Base-by-base conservation (phyloP, 1,140 invertebrate species). In the Drosophila cardini region DNA sequence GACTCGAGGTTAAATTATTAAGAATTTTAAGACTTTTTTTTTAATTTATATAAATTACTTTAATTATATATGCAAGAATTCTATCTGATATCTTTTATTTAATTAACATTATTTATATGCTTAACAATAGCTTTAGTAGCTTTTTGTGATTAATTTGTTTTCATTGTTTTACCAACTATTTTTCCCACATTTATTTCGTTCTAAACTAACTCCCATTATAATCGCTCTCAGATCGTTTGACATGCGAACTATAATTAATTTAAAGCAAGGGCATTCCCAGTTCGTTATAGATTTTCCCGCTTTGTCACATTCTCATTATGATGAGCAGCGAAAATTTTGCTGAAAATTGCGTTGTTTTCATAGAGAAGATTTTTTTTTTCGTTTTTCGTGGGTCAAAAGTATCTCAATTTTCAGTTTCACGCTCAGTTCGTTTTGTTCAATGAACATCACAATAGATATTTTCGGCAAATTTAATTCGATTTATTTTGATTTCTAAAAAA, bases 381-480 rank as follows among this genome's bases (percentile, higher is more conserved):
- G n/a, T n/a, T n/a, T n/a, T n/a, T n/a, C n/a, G n/a, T n/a, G n/a
- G n/a, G n/a, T 5, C 21, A 26, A 26, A 26, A 43, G 56, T 68
- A 60, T 46, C 58, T 85, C 77, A 60, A 64, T 80, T 84, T 38
- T 13, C 21, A 18, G 18, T 4, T 55, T 38, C 1, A 18, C 10
- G 16, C 65, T 75, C 43, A 72, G 60, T 72, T 40, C 45, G 77
- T 60, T 85, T 67, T 68, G 81, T 80, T 85, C 73, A 71, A 80
- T 84, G 81, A 70, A 80, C 5, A 4, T 67, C 71, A 68, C 72
- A 30, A 76, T 76, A 63, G 67, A 61, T 74, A 46, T 78, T 81
- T 80, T 65, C 18, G 30, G 48, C 30, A 8, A 32, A 32, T 62
- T 58, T n/a, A 13, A 40, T 18, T 72, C 73, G 61, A 73, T 80